Base-by-base conservation (phyloP, 2,797 vertebrate species). In the Decapterus maruadsi region DNA sequence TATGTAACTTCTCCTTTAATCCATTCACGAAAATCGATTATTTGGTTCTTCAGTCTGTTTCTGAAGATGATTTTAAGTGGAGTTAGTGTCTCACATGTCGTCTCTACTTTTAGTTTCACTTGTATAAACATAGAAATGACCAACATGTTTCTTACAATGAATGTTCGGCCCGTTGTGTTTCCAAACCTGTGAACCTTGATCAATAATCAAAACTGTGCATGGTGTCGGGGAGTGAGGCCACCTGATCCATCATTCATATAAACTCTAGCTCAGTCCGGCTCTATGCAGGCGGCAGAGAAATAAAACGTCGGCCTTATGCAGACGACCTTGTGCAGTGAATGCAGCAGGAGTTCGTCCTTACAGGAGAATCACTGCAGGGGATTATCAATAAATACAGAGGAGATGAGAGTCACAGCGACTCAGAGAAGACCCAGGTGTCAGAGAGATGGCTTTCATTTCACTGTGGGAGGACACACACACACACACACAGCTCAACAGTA, bases 171-270 rank as follows among this genome's bases (percentile, higher is more conserved):
- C 17, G 3, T 4, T 34, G 3, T 34, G 31, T 34, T 34, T 34
- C 20, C 11, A 54, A 14, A 54, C 1, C 51, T 8, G 12, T n/a
- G 6, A 9, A 13, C 13, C 57, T 43, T 36, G 58, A 54, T 68
- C 43, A 45, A 77, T 42, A 54, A 38, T 19, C 51, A 22, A 22
- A 64, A 75, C 45, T 22, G 16, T 69, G 26, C 42, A 11, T 36
- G 55, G 34, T 34, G 31, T 34, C 5, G 19, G 54, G 38, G 48
- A 26, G n/a, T 20, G 65, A 73, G 64, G 12, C 26, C 2, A 0
- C 20, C 68, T 58, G 68, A 84, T 84, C 62, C 62, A 68, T 84
- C 79, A 63, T 77, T 82, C 56, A 69, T 80, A 9, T 74, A 31
- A 13, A 26, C 26, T 26, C 75, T 22, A 75, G 72, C 55, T 36